Base-by-base conservation (phyloP, 2,113 vertebrate species). In the Synodontis membranacea region DNA sequence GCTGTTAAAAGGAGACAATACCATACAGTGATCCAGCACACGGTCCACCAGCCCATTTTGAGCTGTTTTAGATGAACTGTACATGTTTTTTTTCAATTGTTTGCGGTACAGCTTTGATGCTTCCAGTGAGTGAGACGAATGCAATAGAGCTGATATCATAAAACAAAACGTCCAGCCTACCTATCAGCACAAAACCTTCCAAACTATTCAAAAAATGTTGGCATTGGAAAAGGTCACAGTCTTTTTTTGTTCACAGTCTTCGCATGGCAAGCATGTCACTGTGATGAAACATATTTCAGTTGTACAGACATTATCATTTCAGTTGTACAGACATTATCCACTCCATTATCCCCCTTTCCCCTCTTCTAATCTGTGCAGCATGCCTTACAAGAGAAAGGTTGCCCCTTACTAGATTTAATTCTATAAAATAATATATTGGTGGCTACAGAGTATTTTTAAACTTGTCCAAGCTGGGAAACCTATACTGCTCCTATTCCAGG, bases 401-500 rank as follows among this genome's bases (percentile, higher is more conserved):
- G 8, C 23, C 42, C 70, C 10, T 74, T 74, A 42, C 42, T 74
- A 14, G 0, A 44, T 74, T 5, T 28, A 25, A 46, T 46, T 44
- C 70, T 74, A 44, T 74, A 74, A 74, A 44, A 74, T 11, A 44
- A 74, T 39, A 74, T 74, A 39, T 74, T 44, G 23, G 39, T 72
- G 19, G 70, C 39, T 25, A 23, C 39, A 74, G 17, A 28, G 10
- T 14, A 44, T 76, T 48, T 28, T 31, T 31, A 17, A 76, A 76
- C 3, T 44, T 28, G 23, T 25, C 14, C 44, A 48, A 75, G 25
- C 44, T 50, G 5, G 25, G 42, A 48, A 76, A 25, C 5, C 5
- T 1, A 50, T 31, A 31, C 74, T 50, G 44, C 28, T 50, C 28
- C 44, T 44, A 44, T 6, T 17, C 1, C 46, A 31, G 19, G 28